phyloP scores from a whole-genome alignment of 2,888 invertebrate genomes.

The Meteorus cinctellus region DNA sequence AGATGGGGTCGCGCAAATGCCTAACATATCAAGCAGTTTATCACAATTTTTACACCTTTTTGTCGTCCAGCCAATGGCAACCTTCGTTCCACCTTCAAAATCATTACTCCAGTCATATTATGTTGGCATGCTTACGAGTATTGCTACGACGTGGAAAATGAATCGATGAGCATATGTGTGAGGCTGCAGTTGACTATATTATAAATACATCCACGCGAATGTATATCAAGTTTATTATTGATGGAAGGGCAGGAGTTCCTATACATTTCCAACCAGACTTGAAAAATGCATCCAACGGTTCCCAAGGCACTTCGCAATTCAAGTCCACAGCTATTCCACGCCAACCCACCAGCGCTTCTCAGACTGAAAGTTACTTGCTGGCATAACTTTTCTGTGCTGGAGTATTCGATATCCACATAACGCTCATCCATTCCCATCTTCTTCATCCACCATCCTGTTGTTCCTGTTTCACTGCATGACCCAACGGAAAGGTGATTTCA shows the following conservation, averaged over 20 bases:
- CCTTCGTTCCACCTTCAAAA: constrained; percentile 38
- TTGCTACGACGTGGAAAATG: background rate
- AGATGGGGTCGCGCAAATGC: constrained; percentile 54
- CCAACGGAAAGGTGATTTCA: background rate
- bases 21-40: constrained; percentile 67
- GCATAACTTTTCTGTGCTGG: constrained; percentile 53
- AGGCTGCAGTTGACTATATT: constrained; percentile 40
- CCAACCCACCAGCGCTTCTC: constrained; percentile 69
- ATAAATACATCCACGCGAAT: constrained; percentile 41
- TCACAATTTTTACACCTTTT: constrained; percentile 44
- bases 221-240: constrained; percentile 31
- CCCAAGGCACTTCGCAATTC: constrained; percentile 68
- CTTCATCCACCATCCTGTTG: background rate
- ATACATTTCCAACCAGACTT: constrained; percentile 65
- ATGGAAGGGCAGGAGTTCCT: constrained; percentile 24
- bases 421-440: constrained; percentile 15
- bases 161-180: constrained; percentile 37
- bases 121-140: constrained; percentile 58
- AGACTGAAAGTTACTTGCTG: constrained; percentile 70
- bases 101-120: constrained; percentile 56
- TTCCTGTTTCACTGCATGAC: background rate
- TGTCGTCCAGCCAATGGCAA: constrained; percentile 28
- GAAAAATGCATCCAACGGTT: constrained; percentile 71
- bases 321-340: constrained; percentile 60
- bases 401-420: constrained; percentile 29